Base-by-base conservation (phyloP, 2,888 invertebrate species). In the Cordilura impudica region DNA sequence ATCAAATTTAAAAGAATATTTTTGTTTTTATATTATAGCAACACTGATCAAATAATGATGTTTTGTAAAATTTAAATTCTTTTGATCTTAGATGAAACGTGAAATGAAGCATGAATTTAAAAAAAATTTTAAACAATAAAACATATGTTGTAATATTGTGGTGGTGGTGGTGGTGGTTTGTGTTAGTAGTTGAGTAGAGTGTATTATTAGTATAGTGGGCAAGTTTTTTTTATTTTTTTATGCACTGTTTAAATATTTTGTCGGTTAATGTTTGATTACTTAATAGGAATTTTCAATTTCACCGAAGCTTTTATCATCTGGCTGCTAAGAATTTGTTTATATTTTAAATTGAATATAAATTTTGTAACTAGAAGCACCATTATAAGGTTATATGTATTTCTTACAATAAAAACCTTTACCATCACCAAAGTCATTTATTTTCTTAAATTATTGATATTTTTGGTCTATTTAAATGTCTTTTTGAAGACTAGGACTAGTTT, bases 401-500 rank as follows among this genome's bases (percentile, higher is more conserved):
- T 75, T 39, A 58, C 58, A 73, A 49, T 49, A 43, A 56, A 70
- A 49, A 56, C 70, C 73, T 73, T 78, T 72, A 79, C 79, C 79
- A 75, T 75, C 75, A 79, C 67, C 75, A 79, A 79, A 79, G 78
- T 75, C 35, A 63, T 51, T 65, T 18, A 39, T 21, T 47, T 70
- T 60, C 4, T 21, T 63, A 45, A 70, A 65, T 58, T 60, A 61
- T 61, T 58, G 45, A 45, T 31, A 12, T 56, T 65, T 79, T 75
- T 67, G 54, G 71, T 71, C 54, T 67, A 56, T 67, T 61, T 63
- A 26, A 53, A 60, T 67, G 73, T 72, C 75, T 79, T 75, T 72
- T 35, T n/a, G n/a, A 72, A 72, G 79, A 79, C 79, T 79, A 75
- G 75, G 79, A 79, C 79, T 79, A 79, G 75, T 67, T 75, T 75